Conservation (phyloP, 2,888 invertebrate species). For the Cephonodes hylas region DNA sequence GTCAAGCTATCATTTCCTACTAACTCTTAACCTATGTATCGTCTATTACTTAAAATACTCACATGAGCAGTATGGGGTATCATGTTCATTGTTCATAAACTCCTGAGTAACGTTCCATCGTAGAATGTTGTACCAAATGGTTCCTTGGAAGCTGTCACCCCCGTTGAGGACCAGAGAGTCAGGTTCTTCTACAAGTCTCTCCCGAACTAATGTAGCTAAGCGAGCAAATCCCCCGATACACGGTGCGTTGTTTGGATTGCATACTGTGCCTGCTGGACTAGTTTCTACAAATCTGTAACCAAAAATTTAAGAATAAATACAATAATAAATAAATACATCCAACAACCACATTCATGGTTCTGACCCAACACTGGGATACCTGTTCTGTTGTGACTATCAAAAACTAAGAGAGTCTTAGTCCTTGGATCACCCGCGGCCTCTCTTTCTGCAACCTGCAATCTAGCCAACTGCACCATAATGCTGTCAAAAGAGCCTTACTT, state of each 20-base stretch:
- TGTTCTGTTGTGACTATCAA: too few species aligned
- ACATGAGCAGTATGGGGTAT: conserved; percentile 90
- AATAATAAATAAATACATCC: too few species aligned
- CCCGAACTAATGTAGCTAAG: conserved; percentile 79
- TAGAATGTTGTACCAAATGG: conserved; percentile 88
- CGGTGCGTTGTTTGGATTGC: conserved; percentile 64
- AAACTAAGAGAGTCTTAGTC: too few species aligned
- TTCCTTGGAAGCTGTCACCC: conserved; percentile 86
- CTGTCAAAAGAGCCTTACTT: too few species aligned
- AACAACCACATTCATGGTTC: too few species aligned
- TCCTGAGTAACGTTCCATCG: conserved; percentile 88
- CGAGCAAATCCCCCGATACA: conserved; percentile 88
- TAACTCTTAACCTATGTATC: too few species aligned
- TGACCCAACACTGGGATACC: too few species aligned
- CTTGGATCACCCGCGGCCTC: too few species aligned
- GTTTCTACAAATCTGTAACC: conserved; percentile 82
- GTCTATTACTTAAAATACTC: conserved; percentile 44
- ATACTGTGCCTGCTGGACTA: conserved; percentile 76
- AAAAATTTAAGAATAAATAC: background rate
- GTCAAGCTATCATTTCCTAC: too few species aligned
- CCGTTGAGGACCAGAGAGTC: conserved; percentile 83
- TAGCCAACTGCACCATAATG: too few species aligned
- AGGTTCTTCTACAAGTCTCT: conserved; percentile 77
- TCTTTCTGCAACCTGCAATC: too few species aligned
- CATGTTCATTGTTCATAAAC: conserved; percentile 89